Evolutionary conservation across 2,888 invertebrate species (phyloP), one percentile per base, ranked within the genome.

Genomic region (Pristionchus arcanus): DNA sequence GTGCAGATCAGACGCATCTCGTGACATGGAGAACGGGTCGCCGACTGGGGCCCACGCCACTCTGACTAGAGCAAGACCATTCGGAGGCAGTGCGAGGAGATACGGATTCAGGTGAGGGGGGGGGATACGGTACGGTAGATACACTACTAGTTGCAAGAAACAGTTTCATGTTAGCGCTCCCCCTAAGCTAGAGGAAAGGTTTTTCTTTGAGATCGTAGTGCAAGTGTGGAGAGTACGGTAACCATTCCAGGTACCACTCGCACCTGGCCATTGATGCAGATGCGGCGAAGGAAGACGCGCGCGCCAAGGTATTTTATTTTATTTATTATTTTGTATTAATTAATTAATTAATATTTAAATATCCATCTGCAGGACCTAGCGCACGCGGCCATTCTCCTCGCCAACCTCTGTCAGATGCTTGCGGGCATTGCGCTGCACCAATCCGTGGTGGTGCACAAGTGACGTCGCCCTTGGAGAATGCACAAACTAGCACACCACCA

Each of bases 341-440:
- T n/a, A n/a, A n/a, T n/a, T n/a, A n/a, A 53, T n/a, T 34, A 21
- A 34, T 28, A 31, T n/a, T 85, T 31, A 1, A 86, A 66, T 19
- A 25, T 55, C 13, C 34, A 7, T 21, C 15, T 66, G 5, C 66
- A 95, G 91, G 95, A 96, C 91, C 95, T 95, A 90, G 97, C 97
- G 0, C 96, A 97, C 91, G 97, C 97, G 94, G 98, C 98, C 2
- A 97, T 99, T 13, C 96, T 99, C 83, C 96, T 98, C 91, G 98
- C 98, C 94, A 98, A 99, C 95, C 98, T 99, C 97, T 96, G 98
- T 0, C 98, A 98, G 95, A 98, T 98, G 96, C 96, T 99, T 90
- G 97, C 98, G 0, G 98, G 98, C 25, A 96, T 99, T 90, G 97
- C 98, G 91, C 97, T 98, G 95, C 98, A 99, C 95, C 98, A 99